These are phyloP conservation scores for Megalurothrips usitatus DNA, from an alignment of 2,888 invertebrate species.

Conservation along the genomic window DNA sequence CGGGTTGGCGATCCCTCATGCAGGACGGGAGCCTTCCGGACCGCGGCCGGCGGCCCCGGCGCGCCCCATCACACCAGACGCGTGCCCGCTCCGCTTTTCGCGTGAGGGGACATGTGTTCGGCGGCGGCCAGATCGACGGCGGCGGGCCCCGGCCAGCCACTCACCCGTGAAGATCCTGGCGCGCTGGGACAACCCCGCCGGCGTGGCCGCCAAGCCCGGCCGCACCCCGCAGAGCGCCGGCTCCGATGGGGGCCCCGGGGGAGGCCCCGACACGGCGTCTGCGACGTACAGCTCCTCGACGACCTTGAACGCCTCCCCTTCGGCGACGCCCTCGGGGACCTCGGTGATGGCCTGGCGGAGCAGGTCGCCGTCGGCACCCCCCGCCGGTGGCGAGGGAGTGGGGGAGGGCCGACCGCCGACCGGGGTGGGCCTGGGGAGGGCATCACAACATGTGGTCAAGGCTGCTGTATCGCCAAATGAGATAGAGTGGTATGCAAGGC, in stretches of 20 bases:
- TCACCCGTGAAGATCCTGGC: conserved; percentile 9
- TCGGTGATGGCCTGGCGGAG: neutral
- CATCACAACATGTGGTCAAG: neutral
- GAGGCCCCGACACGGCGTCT: neutral
- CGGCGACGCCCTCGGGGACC: neutral
- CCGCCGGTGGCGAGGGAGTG: neutral
- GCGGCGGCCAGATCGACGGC: no score
- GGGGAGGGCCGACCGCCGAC: neutral
- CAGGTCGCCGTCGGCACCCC: neutral
- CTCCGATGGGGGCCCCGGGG: neutral
- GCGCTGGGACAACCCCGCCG: neutral
- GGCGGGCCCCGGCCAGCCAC: neutral
- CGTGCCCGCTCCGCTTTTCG: no score
- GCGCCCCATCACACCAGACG: no score
- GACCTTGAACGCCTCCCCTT: conserved; percentile 36
- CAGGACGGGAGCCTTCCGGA: no score
- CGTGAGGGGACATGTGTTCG: no score
- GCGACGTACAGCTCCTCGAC: conserved; percentile 34
- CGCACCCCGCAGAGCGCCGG: neutral
- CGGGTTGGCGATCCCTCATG: no score
- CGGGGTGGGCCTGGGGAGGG: neutral
- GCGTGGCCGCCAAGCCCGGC: neutral
- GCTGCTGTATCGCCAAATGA: no score
- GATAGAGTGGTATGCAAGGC: no score
- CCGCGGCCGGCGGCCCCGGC: no score